Percentiles rank a stretch among this genome's conserved stretches.
Evolutionary conservation across 2,113 vertebrate genomes (phyloP).

Genomic region (Anser cygnoides): DNA sequence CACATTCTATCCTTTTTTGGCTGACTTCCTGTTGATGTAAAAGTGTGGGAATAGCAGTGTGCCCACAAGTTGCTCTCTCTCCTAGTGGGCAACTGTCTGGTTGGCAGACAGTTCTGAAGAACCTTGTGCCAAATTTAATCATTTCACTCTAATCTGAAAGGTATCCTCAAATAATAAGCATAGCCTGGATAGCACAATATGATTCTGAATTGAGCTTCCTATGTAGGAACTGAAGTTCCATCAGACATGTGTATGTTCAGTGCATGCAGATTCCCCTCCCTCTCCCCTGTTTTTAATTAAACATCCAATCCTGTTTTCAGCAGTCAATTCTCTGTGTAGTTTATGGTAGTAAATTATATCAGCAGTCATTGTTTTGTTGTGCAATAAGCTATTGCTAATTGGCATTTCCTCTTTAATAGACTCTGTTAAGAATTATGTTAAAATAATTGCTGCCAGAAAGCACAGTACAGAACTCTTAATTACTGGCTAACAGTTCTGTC

Average conservation of each 20-base stretch:
- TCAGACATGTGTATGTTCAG: constrained; percentile 9
- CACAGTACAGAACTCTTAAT: constrained; percentile 70
- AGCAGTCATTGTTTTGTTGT: constrained; percentile 67
- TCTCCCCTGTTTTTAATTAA: constrained; percentile 65
- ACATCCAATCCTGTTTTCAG: constrained; percentile 55
- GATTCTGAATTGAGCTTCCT: not conserved
- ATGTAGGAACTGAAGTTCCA: not conserved
- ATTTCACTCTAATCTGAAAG: not conserved
- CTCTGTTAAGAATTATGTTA: constrained; percentile 74
- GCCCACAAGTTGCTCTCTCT: not conserved
- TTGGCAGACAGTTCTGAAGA: not conserved
- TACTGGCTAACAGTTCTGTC: constrained; percentile 73
- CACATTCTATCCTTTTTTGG: not conserved
- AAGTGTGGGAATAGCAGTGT: not conserved
- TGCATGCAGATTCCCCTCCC: constrained; percentile 2
- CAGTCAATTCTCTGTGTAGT: constrained; percentile 55
- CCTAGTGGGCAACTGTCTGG: not conserved
- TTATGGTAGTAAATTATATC: constrained; percentile 63
- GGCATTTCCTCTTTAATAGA: constrained; percentile 72
- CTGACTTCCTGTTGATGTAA: not conserved
- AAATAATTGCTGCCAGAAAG: constrained; percentile 75
- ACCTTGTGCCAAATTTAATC: not conserved
- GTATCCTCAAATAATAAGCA: not conserved
- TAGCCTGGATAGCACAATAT: not conserved
- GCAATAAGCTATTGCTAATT: constrained; percentile 68